Evolutionary conservation across 2,797 vertebrate species (phyloP).

Genomic region (Clamator glandarius): DNA sequence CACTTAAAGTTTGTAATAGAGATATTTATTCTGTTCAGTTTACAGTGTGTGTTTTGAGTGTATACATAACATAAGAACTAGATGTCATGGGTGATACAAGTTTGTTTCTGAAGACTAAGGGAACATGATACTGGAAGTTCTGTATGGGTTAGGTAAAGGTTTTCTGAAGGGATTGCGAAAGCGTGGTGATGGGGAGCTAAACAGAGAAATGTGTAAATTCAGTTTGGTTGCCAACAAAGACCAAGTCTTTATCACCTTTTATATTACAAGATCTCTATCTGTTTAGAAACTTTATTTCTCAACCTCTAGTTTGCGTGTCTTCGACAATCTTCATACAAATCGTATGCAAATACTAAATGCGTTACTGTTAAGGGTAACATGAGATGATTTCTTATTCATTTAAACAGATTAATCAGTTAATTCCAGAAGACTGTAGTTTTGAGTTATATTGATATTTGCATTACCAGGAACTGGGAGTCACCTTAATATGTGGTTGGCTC

Average conservation of each 20-base stretch:
- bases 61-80: constrained; percentile 20
- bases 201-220: constrained; percentile 11
- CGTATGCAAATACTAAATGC: constrained; percentile 78
- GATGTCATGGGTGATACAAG: constrained; percentile 18
- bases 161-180: background rate
- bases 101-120: constrained; percentile 4
- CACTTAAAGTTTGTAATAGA: background rate
- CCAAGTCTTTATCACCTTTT: background rate
- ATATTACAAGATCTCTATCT: constrained; percentile 65
- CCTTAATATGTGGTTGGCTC: background rate
- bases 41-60: constrained; percentile 33
- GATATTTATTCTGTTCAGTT: constrained; percentile 40
- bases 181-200: background rate
- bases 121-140: background rate
- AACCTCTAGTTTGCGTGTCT: constrained; percentile 77
- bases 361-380: constrained; percentile 66
- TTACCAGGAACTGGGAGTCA: constrained; percentile 21
- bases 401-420: constrained; percentile 73
- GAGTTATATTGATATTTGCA: constrained; percentile 72
- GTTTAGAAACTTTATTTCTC: constrained; percentile 65
- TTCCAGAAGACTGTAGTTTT: constrained; percentile 50
- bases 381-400: constrained; percentile 68
- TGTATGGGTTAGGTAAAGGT: too few species aligned
- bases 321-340: constrained; percentile 78
- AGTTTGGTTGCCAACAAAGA: constrained; percentile 16